Percentiles rank a stretch among this genome's conserved stretches.
These are phyloP conservation scores for Corythornis vintsioides DNA, from an alignment of 2,113 vertebrate genomes.

Conservation along the genomic window DNA sequence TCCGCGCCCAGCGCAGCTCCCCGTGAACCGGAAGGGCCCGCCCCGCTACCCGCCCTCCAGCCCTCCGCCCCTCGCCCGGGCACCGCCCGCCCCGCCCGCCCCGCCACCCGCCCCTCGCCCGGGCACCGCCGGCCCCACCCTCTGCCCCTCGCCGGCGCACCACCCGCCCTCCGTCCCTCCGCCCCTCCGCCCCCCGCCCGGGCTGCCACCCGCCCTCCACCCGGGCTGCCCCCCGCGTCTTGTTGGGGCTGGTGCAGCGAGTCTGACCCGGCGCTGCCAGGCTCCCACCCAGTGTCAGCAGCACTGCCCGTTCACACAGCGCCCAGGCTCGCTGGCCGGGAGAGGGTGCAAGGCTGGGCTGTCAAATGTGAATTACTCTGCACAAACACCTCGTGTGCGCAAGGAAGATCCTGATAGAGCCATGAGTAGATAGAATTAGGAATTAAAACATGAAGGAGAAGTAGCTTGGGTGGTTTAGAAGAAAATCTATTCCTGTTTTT, in stretches of 20 bases:
- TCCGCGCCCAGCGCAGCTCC: no score
- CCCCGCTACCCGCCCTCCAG: no score
- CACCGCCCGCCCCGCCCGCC: no score
- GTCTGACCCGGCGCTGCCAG: not conserved
- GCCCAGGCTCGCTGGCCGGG: not conserved
- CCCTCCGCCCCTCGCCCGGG: no score
- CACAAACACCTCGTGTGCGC: not conserved
- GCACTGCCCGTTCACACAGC: rapidly evolving
- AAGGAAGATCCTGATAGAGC: not conserved
- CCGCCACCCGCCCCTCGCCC: no score
- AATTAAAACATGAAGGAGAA: not conserved
- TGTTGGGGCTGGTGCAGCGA: slow-evolving; percentile 60
- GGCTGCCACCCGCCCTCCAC: not conserved
- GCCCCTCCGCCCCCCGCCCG: not conserved
- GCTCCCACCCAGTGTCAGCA: rapidly evolving
- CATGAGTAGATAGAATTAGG: not conserved
- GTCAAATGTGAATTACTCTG: not conserved
- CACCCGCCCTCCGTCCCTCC: no score
- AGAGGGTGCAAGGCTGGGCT: not conserved
- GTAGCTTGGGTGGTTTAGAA: not conserved
- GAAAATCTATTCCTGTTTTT: not conserved
- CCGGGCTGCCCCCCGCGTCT: not conserved
- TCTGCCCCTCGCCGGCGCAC: no score
- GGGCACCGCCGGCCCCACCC: no score
- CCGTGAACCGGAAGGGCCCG: no score